A percentile compares a stretch with the other conserved stretches of the same genome.
phyloP scores from a whole-genome alignment of 2,113 vertebrate genomes.

The Mus spicilegus region DNA sequence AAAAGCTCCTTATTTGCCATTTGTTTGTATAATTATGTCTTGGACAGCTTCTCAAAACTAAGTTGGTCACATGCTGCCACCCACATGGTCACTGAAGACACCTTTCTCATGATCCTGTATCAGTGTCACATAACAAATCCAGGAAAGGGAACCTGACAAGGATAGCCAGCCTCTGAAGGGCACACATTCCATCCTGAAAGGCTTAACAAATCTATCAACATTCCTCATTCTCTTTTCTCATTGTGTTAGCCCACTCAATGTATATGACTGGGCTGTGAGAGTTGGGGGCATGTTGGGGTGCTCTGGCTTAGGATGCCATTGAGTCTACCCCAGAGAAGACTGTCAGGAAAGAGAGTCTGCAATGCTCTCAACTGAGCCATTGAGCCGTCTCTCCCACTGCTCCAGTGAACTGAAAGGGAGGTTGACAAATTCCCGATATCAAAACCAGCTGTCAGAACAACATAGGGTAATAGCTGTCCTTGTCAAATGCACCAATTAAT shows the following conservation, averaged over 20 bases:
- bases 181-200: conserved; percentile 64
- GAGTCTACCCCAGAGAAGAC: conserved; percentile 75
- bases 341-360: neutral
- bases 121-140: conserved; percentile 55
- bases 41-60: neutral
- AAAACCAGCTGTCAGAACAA: conserved; percentile 90
- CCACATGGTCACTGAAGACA: neutral
- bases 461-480: conserved; percentile 88
- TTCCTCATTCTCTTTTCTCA: conserved; percentile 56
- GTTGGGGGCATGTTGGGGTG: conserved; percentile 40
- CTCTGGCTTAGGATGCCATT: conserved; percentile 59
- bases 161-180: conserved; percentile 53
- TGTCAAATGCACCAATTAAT: conserved; percentile 89
- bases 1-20: conserved; percentile 6
- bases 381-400: conserved; percentile 82
- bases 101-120: neutral
- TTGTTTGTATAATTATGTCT: conserved; percentile 29
- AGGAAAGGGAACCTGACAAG: neutral
- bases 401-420: conserved; percentile 83
- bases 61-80: neutral
- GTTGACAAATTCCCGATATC: conserved; percentile 90
- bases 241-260: conserved; percentile 53
- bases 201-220: conserved; percentile 65
- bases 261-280: conserved; percentile 54
- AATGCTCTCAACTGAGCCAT: conserved; percentile 61